Evolutionary conservation across 2,888 invertebrate genomes (phyloP).

Genomic region (Dascillus cervinus): DNA sequence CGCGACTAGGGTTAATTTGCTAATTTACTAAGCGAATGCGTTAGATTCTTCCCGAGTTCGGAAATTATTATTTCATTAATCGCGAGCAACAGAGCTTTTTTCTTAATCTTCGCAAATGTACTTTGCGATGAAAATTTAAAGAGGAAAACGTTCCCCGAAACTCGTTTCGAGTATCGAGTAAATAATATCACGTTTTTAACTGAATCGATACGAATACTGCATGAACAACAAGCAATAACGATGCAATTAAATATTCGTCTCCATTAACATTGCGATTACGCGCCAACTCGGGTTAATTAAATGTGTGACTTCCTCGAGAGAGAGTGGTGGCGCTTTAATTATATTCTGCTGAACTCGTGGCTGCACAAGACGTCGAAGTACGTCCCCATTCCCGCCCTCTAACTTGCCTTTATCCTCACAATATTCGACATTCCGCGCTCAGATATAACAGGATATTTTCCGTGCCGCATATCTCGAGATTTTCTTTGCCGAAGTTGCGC

Average conservation of each 20-base stretch:
- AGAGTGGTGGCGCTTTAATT: constrained; percentile 32
- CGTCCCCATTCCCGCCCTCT: too few species aligned
- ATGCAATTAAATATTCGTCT: constrained; percentile 41
- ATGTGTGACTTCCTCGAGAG: constrained; percentile 39
- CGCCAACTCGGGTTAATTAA: constrained; percentile 41
- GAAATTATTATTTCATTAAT: not conserved
- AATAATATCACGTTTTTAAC: too few species aligned
- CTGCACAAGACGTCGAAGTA: constrained; percentile 7
- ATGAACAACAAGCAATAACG: constrained; percentile 30
- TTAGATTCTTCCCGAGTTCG: not conserved
- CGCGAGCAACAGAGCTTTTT: not conserved
- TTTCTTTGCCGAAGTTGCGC: too few species aligned
- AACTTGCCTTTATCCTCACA: too few species aligned
- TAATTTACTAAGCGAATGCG: not conserved
- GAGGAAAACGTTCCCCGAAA: too few species aligned
- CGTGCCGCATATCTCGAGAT: too few species aligned
- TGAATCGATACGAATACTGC: too few species aligned
- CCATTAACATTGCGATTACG: constrained; percentile 42
- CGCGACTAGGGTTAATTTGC: not conserved
- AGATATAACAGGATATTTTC: too few species aligned
- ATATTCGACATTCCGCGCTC: too few species aligned
- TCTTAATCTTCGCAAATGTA: too few species aligned
- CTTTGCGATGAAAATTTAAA: too few species aligned
- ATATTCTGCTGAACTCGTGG: constrained; percentile 35
- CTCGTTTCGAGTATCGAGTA: too few species aligned